phyloP scores from a whole-genome alignment of 1,140 invertebrate genomes.

The Grapholita molesta region DNA sequence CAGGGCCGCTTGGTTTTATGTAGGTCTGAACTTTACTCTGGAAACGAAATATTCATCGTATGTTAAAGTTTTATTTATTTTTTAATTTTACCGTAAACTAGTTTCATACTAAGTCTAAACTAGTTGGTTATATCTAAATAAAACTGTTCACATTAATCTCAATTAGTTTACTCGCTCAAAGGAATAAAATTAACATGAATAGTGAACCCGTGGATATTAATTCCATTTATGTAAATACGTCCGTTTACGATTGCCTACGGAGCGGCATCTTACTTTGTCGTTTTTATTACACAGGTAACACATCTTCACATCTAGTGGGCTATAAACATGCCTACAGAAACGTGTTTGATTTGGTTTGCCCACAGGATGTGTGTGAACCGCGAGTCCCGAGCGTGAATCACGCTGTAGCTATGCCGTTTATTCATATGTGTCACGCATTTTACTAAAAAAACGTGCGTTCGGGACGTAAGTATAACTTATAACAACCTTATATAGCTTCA shows the following conservation, averaged over 20 bases:
- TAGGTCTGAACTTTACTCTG: no score
- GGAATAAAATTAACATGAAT: neutral
- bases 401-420: constrained; percentile 5
- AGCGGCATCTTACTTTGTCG: constrained; percentile 15
- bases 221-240: constrained; percentile 7
- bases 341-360: neutral
- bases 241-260: neutral
- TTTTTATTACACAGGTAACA: constrained; percentile 15
- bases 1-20: no score
- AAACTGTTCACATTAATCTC: neutral
- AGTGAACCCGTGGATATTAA: neutral
- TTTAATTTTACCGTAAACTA: no score
- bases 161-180: neutral
- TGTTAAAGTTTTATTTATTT: no score
- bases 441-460: neutral
- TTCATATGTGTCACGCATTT: constrained; percentile 8
- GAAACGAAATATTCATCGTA: no score
- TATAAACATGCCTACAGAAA: constrained; percentile 4
- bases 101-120: no score
- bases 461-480: neutral
- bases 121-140: neutral
- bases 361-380: constrained; percentile 12
- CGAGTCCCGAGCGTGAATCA: neutral
- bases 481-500: neutral
- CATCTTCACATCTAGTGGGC: neutral